Evolutionary conservation across 1,140 invertebrate species (phyloP).

Genomic region (Bombus pyrosoma): DNA sequence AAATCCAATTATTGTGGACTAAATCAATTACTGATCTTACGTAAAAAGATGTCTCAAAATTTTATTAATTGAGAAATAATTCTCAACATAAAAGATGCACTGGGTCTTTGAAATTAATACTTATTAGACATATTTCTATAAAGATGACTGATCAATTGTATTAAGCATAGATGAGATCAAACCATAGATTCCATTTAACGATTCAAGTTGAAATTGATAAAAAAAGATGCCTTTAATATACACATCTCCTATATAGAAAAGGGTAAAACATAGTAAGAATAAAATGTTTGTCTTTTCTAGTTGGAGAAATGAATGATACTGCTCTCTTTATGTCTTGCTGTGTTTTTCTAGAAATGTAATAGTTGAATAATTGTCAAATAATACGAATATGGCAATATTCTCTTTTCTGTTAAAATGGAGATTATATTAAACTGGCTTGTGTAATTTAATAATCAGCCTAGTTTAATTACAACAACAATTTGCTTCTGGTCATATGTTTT

Average conservation of each 20-base stretch:
- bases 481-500: conserved; percentile 40
- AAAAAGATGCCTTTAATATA: conserved; percentile 33
- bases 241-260: conserved; percentile 21
- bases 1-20: neutral
- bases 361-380: conserved; percentile 29
- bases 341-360: conserved; percentile 24
- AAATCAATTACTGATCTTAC: conserved; percentile 17
- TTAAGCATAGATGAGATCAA: conserved; percentile 19
- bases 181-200: conserved; percentile 19
- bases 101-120: conserved; percentile 27
- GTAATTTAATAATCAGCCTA: neutral
- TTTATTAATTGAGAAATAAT: conserved; percentile 24
- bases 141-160: conserved; percentile 32
- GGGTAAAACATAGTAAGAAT: conserved; percentile 35
- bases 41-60: neutral
- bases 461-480: conserved; percentile 37
- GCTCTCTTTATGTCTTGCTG: conserved; percentile 43
- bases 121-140: conserved; percentile 5
- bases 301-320: conserved; percentile 10
- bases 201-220: conserved; percentile 31
- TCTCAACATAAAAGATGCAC: neutral
- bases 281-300: conserved; percentile 25
- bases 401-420: neutral
- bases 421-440: neutral
- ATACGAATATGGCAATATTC: neutral